Conservation (phyloP, 2,888 invertebrate species). For the Cancer borealis region DNA sequence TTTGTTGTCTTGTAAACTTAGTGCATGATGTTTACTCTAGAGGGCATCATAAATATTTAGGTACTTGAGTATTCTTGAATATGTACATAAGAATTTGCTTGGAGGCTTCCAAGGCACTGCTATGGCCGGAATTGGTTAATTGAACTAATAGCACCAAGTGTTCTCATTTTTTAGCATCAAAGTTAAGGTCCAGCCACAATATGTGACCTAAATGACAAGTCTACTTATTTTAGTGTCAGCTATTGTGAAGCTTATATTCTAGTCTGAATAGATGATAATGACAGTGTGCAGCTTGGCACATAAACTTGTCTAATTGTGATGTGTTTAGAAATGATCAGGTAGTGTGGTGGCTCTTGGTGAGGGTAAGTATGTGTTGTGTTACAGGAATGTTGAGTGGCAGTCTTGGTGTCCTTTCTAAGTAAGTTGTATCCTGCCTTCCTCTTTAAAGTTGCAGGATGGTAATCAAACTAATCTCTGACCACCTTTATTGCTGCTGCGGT, state of each 20-base stretch:
- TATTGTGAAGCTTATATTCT: not conserved
- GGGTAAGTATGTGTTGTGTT: not conserved
- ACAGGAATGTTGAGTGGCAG: conserved; percentile 6
- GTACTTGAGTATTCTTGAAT: not conserved
- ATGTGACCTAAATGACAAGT: conserved; percentile 10
- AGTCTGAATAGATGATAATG: not conserved
- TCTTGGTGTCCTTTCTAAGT: not conserved
- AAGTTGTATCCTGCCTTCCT: not conserved
- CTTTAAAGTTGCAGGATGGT: not conserved
- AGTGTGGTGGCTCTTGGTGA: not conserved
- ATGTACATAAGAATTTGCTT: not conserved
- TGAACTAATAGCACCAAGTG: not conserved
- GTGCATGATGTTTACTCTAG: not conserved
- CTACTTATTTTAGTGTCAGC: not conserved
- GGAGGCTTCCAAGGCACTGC: conserved; percentile 15
- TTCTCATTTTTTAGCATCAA: conserved; percentile 4
- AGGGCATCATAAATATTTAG: not conserved
- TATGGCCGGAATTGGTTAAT: not conserved
- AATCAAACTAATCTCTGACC: not conserved
- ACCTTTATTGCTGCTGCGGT: not conserved
- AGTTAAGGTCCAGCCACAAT: not conserved
- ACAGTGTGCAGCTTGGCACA: not conserved
- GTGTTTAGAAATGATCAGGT: not conserved
- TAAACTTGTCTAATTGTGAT: not conserved
- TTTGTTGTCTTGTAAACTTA: not conserved